These are phyloP conservation scores for Ophonus ardosiacus DNA, from an alignment of 2,888 invertebrate genomes.

Conservation along the genomic window DNA sequence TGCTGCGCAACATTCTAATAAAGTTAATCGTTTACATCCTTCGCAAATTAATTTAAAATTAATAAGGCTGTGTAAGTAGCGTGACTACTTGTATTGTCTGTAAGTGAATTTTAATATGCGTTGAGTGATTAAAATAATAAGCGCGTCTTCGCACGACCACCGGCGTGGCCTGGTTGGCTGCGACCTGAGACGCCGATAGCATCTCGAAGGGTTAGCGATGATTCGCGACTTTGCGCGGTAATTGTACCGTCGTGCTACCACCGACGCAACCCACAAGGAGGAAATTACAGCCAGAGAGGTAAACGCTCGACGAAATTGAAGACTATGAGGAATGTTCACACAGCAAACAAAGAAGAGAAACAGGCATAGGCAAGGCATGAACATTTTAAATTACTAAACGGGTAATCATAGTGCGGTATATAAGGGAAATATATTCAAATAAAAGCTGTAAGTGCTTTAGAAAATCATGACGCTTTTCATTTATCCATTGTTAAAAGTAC, in stretches of 20 bases:
- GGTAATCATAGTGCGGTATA: no score
- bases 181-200: conserved; percentile 9
- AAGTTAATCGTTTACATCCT: neutral
- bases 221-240: conserved; percentile 41
- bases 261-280: conserved; percentile 2
- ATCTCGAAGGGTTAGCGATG: conserved; percentile 26
- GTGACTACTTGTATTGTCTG: conserved; percentile 22
- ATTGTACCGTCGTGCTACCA: conserved; percentile 40
- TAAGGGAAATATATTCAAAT: no score
- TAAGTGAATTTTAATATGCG: conserved; percentile 52
- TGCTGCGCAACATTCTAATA: neutral
- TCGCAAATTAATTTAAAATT: conserved; percentile 5
- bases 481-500: no score
- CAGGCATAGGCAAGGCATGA: no score
- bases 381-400: no score
- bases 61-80: conserved; percentile 15
- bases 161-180: conserved; percentile 35
- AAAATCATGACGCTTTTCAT: no score
- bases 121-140: conserved; percentile 55
- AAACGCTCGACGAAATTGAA: conserved; percentile 7
- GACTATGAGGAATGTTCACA: conserved; percentile 2
- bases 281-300: conserved; percentile 33
- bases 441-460: no score
- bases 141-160: conserved; percentile 58
- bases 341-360: neutral